Evolutionary conservation across 2,888 invertebrate species (phyloP).

Genomic region (Cataglyphis rosenhaueri): DNA sequence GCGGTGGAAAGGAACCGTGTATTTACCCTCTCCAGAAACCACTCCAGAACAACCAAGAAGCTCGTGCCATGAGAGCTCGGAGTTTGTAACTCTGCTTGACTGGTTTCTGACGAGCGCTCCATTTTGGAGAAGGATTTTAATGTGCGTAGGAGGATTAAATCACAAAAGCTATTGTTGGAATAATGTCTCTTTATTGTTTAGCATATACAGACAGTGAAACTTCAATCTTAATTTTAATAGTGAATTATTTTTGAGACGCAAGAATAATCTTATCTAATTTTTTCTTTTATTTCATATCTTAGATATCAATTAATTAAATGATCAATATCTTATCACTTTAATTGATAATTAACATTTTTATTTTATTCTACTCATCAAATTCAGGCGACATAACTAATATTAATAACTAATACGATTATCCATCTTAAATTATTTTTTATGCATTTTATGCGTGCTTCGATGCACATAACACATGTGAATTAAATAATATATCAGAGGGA

Average conservation of each 20-base stretch:
- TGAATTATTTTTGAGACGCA: not conserved
- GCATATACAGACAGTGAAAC: not conserved
- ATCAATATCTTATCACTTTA: not conserved
- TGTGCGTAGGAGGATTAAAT: not conserved
- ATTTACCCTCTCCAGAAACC: slow-evolving; percentile 65
- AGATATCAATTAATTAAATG: not conserved
- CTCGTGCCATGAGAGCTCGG: slow-evolving; percentile 65
- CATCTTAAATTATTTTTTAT: not conserved
- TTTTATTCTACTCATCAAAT: not conserved
- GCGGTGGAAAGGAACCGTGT: slow-evolving; percentile 40
- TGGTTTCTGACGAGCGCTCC: slow-evolving; percentile 19
- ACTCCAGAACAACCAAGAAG: slow-evolving; percentile 66
- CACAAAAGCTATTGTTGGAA: not conserved
- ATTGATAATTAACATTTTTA: not conserved
- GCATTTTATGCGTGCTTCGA: not conserved
- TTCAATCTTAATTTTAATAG: slow-evolving; percentile 14
- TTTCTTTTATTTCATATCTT: not conserved
- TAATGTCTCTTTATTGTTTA: not conserved
- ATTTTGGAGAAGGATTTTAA: not conserved
- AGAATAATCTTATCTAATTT: not conserved
- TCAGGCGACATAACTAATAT: not conserved
- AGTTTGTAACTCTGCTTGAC: slow-evolving; percentile 53
- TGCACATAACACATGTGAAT: not conserved
- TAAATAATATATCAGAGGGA: not conserved
- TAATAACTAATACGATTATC: not conserved